Evolutionary conservation across 2,797 vertebrate genomes (phyloP), one percentile per base, ranked within the genome.

Genomic region (Diglossa cyanea): DNA sequence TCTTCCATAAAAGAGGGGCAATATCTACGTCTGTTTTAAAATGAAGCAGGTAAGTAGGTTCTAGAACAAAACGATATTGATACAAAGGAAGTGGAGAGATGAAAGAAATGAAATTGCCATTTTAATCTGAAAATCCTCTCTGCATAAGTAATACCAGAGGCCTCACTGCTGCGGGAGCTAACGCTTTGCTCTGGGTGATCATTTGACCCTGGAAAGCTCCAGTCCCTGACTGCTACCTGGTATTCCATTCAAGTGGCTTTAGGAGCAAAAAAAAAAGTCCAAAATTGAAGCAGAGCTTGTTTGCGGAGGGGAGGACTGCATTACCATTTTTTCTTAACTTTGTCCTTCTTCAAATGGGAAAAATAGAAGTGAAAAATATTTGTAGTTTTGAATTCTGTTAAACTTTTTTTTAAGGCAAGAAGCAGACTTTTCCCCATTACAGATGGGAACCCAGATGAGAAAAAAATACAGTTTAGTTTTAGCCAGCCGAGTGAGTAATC

Each of bases 91-190:
- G 55, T 11, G 19, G 33, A 44, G 50, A 77, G 65, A 81, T 62
- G 79, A 75, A 90, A 94, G 70, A 84, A 90, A 93, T 83, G 8
- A 68, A 95, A 92, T 91, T 62, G 82, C 85, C n/a, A 45, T 89
- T 91, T 95, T 81, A 92, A 95, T 90, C 58, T 66, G 37, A 73
- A 96, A 75, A 88, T 88, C 75, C 33, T 47, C n/a, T 66, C 68
- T 58, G 57, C 44, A 17, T 53, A 74, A 87, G 39, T 50, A 66
- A 65, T 80, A 72, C 21, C 31, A 51, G 48, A 78, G 30, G 21
- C n/a, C 57, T 76, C 53, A 13, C 17, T 33, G 19, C 54, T 45
- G n/a, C 20, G 17, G 24, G 8, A 90, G 54, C 40, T 44, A 35
- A 6, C 0, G 0, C 53, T 91, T 85, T 65, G 18, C 65, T 83